These are phyloP conservation scores for Mohoua ochrocephala DNA, from an alignment of 2,113 vertebrate genomes.

Conservation along the genomic window DNA sequence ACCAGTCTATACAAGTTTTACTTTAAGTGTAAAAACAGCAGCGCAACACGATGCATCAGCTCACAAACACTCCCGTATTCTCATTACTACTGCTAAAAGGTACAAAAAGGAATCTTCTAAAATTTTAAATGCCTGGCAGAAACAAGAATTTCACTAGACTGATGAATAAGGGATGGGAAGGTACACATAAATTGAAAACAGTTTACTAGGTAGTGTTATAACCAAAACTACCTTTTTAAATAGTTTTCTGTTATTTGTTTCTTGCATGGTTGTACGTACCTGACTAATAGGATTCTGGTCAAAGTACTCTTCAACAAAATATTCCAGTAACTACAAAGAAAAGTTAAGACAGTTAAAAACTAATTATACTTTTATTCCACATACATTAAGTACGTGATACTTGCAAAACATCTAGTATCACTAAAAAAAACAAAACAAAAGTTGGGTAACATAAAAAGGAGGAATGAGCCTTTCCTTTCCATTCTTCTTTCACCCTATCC, in stretches of 20 bases:
- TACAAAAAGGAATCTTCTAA: background rate
- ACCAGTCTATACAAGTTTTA: background rate
- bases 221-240: background rate
- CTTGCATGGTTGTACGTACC: constrained; percentile 69
- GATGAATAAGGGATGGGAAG: background rate
- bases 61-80: background rate
- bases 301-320: constrained; percentile 95
- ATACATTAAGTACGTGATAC: background rate
- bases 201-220: background rate
- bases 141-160: background rate
- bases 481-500: background rate
- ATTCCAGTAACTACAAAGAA: constrained; percentile 84
- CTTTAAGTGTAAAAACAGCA: background rate
- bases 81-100: background rate
- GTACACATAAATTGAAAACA: background rate
- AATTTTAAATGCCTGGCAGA: background rate
- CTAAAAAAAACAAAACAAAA: background rate
- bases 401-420: background rate
- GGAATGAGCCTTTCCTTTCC: background rate
- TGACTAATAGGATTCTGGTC: constrained; percentile 99
- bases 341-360: background rate
- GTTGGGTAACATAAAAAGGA: background rate
- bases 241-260: background rate
- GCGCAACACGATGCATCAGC: background rate
- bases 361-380: background rate